phyloP scores from a whole-genome alignment of 1,140 invertebrate genomes.

The Achroia grisella region DNA sequence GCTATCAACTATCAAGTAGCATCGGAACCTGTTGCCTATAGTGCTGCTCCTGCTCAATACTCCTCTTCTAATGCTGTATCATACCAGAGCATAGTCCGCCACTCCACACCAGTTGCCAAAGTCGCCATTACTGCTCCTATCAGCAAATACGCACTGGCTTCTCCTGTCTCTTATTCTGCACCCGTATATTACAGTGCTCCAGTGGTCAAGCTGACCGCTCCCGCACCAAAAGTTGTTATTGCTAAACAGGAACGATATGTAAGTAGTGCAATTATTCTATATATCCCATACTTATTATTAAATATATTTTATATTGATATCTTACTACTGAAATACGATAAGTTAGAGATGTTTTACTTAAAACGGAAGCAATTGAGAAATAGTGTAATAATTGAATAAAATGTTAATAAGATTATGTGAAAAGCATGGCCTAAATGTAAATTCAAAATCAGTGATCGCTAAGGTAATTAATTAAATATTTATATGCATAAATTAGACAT shows the following conservation, averaged over 20 bases:
- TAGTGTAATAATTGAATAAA: no score
- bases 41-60: constrained; percentile 3
- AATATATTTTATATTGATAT: no score
- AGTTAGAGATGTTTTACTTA: no score
- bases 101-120: constrained; percentile 16
- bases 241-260: constrained; percentile 14
- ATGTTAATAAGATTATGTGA: no score
- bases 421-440: no score
- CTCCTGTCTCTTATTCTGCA: constrained; percentile 37
- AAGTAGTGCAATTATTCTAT: not conserved
- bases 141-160: constrained; percentile 1
- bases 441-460: no score
- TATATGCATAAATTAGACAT: no score
- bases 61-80: constrained; percentile 30
- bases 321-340: no score
- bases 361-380: no score
- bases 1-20: constrained; percentile 11
- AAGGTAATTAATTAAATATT: no score
- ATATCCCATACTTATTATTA: no score
- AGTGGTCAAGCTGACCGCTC: constrained; percentile 21
- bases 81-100: constrained; percentile 38
- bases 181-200: constrained; percentile 33
- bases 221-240: constrained; percentile 9
- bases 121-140: not conserved
- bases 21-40: not conserved